Evolutionary conservation across 2,113 vertebrate species (phyloP), one percentile per base, ranked within the genome.

Genomic region (Lonchura striata): DNA sequence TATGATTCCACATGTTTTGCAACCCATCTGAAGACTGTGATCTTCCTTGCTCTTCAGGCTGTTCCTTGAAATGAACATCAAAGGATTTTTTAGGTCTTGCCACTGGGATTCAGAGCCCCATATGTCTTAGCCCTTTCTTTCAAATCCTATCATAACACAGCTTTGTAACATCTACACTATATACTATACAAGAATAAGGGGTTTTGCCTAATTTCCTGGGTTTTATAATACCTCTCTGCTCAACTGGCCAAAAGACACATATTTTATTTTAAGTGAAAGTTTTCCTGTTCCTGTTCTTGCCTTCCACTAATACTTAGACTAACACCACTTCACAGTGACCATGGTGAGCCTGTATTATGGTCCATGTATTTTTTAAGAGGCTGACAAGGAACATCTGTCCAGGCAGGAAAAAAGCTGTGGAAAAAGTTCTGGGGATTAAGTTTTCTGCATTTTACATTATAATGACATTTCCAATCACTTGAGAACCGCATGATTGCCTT

Each of bases 381-480:
- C 42, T 95, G 86, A 94, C 78, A 90, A 89, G 70, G 74, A 94
- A 87, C 89, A 91, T 92, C 78, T 92, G 60, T 95, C 91, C 81
- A 85, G 70, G 35, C 61, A 85, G 66, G 57, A 39, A 61, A 82
- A 91, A 90, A 74, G 47, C 68, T 59, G 64, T 91, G 83, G 76
- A 86, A 90, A 90, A 96, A 94, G 56, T 90, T 70, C 82, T 13
- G 18, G 56, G 80, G 80, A 93, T 90, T 91, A 93, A 77, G 86
- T 95, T 94, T 95, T 93, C 72, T 95, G 83, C 91, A 77, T 92
- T 96, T 96, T 81, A 90, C 86, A 81, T 92, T 94, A 59, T 83
- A 96, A 95, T 83, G 82, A 91, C 76, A 81, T 92, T 93, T 93
- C 86, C 82, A 93, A 86, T 94, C 92, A 90, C 90, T 93, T 74